Base-by-base conservation (phyloP, 2,888 invertebrate genomes). In the Orthosia gothica region DNA sequence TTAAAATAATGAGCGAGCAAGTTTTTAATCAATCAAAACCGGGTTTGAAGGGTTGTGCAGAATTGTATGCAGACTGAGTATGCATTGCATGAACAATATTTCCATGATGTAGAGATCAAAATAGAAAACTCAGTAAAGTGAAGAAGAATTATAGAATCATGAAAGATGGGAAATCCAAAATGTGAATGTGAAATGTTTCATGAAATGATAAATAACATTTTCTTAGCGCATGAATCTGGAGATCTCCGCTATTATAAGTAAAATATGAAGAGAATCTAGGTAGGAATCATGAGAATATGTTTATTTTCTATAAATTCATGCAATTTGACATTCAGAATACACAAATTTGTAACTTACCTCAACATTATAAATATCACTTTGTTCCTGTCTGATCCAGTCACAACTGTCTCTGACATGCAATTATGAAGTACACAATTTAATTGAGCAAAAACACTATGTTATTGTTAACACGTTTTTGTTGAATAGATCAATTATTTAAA, bases 361-460 rank as follows among this genome's bases (percentile, higher is more conserved):
- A 85, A 70, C 87, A 86, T 87, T 71, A 26, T 79, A 55, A 70
- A 32, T n/a, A 50, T 18, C 26, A 32, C 52, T 20, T 58, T 63
- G 58, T 57, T 74, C 84, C 69, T 81, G 81, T 83, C 58, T 49
- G 58, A 50, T 81, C 82, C 67, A 76, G 84, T 84, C 81, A 57
- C 54, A 63, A 83, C 74, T 26, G 52, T 66, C 32, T 69, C 20
- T 20, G 50, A 58, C 66, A 40, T 49, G 66, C n/a, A 70, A 32
- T 9, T 64, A 47, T 11, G 15, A 64, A 50, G 15, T 49, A 18
- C 20, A 59, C 55, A 20, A 40, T 13, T 1, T 55, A 40, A 55
- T 68, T 62, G 54, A 58, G 61, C 52, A 74, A 74, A 57, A 70
- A 23, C 59, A 82, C 55, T 4, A 26, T n/a, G 50, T 15, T 76